These are phyloP conservation scores for Gastrophysa polygoni DNA, from an alignment of 2,888 invertebrate species.

Conservation along the genomic window DNA sequence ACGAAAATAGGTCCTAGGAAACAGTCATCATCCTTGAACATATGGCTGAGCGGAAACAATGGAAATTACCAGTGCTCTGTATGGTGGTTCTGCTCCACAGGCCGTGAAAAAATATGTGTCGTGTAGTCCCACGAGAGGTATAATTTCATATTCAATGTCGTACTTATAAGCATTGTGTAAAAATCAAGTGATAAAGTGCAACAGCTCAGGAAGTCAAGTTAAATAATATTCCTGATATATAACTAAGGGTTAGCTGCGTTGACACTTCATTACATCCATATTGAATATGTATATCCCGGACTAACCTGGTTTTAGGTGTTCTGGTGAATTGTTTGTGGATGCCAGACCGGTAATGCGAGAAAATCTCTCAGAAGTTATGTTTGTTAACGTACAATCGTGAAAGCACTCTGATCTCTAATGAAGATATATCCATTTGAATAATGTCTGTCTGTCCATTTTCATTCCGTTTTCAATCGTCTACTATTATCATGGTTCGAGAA, in stretches of 20 bases:
- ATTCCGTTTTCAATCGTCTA: background rate
- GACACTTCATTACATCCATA: constrained; percentile 27
- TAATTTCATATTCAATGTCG: no score
- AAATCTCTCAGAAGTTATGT: constrained; percentile 26
- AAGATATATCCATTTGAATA: background rate
- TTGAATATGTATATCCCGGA: constrained; percentile 26
- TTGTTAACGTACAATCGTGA: constrained; percentile 5
- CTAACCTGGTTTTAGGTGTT: constrained; percentile 22
- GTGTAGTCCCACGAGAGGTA: no score
- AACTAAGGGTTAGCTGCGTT: constrained; percentile 16
- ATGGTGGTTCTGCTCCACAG: no score
- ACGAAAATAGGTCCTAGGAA: no score
- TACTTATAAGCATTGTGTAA: no score
- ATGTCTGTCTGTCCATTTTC: background rate
- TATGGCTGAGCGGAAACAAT: no score
- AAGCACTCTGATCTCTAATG: background rate
- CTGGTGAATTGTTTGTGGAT: constrained; percentile 23
- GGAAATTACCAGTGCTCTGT: no score
- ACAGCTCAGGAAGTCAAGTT: constrained; percentile 1
- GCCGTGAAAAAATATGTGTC: no score
- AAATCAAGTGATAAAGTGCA: background rate
- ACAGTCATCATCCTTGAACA: no score
- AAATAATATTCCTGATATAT: constrained; percentile 19
- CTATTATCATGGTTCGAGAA: no score
- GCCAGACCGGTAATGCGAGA: constrained; percentile 18